Evolutionary conservation across 1,140 invertebrate genomes (phyloP).

Genomic region (Phenacoccus solenopsis): DNA sequence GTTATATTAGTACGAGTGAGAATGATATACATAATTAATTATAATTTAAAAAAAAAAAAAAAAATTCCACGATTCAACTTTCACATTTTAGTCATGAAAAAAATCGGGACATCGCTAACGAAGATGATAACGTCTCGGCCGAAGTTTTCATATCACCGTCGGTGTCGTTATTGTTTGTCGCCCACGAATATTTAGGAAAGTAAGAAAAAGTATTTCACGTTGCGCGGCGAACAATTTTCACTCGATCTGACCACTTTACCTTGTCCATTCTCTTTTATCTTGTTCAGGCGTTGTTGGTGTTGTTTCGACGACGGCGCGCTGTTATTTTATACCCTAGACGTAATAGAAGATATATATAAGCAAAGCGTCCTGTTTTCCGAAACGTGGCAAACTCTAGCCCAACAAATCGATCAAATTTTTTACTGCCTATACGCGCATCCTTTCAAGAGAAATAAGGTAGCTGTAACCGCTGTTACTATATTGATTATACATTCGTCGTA

Average conservation of each 20-base stretch:
- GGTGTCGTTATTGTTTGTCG: conserved; percentile 62
- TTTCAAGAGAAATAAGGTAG: conserved; percentile 56
- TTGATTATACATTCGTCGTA: no score
- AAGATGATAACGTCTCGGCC: background rate
- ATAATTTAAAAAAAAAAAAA: no score
- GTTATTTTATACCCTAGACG: conserved; percentile 60
- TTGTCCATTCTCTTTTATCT: background rate
- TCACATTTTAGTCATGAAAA: background rate
- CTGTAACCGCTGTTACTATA: no score
- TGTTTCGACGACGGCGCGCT: conserved; percentile 58
- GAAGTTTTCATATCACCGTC: conserved; percentile 56
- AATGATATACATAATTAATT: no score
- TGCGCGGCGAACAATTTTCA: background rate
- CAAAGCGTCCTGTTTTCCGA: conserved; percentile 36
- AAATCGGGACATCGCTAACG: background rate
- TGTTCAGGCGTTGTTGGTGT: conserved; percentile 50
- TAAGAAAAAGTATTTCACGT: conserved; percentile 24
- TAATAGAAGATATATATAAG: conserved; percentile 49
- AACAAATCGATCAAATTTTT: conserved; percentile 74
- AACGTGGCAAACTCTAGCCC: conserved; percentile 40
- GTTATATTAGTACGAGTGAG: no score
- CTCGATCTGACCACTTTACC: no score
- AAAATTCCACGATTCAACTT: no score
- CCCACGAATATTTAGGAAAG: conserved; percentile 70
- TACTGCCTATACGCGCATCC: conserved; percentile 81